Conservation (phyloP, 2,888 invertebrate species). For the Pseudococcus jackbeardsleyi region DNA sequence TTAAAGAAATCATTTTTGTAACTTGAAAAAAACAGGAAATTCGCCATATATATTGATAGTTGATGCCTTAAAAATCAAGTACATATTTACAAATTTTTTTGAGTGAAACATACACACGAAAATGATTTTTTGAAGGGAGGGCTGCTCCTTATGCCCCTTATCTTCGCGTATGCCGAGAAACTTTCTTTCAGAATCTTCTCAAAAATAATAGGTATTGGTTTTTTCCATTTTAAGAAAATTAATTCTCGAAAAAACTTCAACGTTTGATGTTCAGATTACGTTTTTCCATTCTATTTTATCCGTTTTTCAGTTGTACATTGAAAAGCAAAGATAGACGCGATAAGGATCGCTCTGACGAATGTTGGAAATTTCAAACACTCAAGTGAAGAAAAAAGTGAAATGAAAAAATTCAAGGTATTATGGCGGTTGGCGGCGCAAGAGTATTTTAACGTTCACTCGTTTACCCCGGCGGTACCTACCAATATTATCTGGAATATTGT, state of each 20-base stretch:
- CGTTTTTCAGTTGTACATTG: neutral
- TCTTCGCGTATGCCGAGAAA: too few species aligned
- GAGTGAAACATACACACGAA: too few species aligned
- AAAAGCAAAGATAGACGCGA: too few species aligned
- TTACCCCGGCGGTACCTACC: neutral
- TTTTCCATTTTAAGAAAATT: conserved; percentile 22
- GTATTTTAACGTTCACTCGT: neutral
- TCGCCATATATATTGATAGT: too few species aligned
- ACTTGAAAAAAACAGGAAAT: too few species aligned
- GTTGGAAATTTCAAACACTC: neutral
- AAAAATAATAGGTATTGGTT: too few species aligned
- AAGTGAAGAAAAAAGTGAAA: neutral
- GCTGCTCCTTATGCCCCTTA: too few species aligned
- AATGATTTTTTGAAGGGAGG: too few species aligned
- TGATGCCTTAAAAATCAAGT: too few species aligned
- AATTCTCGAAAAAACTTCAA: neutral
- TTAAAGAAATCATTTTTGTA: too few species aligned
- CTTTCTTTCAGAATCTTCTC: too few species aligned
- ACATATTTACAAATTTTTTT: too few species aligned
- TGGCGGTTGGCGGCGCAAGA: neutral
- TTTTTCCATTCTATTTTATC: neutral
- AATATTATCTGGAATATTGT: conserved; percentile 1
- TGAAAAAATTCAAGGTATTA: neutral
- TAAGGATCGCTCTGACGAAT: neutral
- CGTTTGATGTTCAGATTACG: neutral